A percentile compares a stretch with the other conserved stretches of the same genome.
These are phyloP conservation scores for Apis dorsata DNA, from an alignment of 1,140 invertebrate species.

Conservation along the genomic window DNA sequence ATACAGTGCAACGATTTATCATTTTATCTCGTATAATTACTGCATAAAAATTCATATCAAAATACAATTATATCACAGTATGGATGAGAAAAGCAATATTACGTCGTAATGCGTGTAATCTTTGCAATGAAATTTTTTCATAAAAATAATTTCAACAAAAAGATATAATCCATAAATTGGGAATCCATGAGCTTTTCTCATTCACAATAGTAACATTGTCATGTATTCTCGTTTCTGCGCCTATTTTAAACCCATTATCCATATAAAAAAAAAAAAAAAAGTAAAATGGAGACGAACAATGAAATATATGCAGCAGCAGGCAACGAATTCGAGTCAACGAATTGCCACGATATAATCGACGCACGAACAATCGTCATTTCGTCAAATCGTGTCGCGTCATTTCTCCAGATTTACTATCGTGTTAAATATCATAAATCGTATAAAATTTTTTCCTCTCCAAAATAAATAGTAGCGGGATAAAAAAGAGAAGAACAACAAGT, in stretches of 20 bases:
- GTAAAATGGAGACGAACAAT: not conserved
- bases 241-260: not conserved
- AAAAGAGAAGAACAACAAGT: too few relatives aligned
- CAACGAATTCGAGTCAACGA: not conserved
- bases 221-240: not conserved
- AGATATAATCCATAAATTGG: not conserved
- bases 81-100: too few relatives aligned
- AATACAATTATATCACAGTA: too few relatives aligned
- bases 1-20: too few relatives aligned
- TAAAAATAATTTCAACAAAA: too few relatives aligned
- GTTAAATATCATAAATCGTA: conserved; percentile 25
- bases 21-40: too few relatives aligned
- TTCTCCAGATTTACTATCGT: too few relatives aligned
- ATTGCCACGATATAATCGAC: conserved; percentile 12
- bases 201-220: not conserved
- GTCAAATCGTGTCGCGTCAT: not conserved
- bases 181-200: not conserved
- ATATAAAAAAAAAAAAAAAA: not conserved
- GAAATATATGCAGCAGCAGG: not conserved
- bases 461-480: not conserved
- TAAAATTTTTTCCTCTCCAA: not conserved
- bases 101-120: too few relatives aligned
- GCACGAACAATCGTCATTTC: conserved; percentile 29
- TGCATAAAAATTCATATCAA: too few relatives aligned
- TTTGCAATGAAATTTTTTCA: too few relatives aligned